phyloP scores from a whole-genome alignment of 1,140 invertebrate genomes.

The Lineus longissimus region DNA sequence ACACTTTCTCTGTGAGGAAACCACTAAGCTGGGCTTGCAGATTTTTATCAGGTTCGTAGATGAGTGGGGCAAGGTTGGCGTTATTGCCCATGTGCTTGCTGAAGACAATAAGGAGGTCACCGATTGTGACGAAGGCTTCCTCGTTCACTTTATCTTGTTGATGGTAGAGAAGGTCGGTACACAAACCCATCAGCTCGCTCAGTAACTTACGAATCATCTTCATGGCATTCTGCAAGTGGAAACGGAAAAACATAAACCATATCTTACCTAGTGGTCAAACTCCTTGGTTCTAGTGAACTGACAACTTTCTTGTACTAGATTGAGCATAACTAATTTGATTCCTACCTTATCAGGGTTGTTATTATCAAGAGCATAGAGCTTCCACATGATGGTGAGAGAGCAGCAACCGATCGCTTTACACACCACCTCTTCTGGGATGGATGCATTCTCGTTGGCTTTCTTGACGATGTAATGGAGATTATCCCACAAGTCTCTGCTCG shows the following conservation, averaged over 20 bases:
- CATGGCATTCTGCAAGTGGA: constrained; percentile 42
- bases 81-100: constrained; percentile 75
- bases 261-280: constrained; percentile 52
- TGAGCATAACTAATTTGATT: too few species aligned
- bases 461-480: constrained; percentile 77
- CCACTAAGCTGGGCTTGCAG: constrained; percentile 80
- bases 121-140: constrained; percentile 83
- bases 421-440: constrained; percentile 63
- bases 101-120: constrained; percentile 93
- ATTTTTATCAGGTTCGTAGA: constrained; percentile 75
- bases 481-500: constrained; percentile 83
- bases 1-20: constrained; percentile 92
- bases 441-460: constrained; percentile 59
- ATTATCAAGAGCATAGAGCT: constrained; percentile 76
- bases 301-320: too few species aligned
- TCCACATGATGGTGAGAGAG: constrained; percentile 86
- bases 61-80: constrained; percentile 61
- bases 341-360: constrained; percentile 52
- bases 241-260: constrained; percentile 21
- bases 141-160: constrained; percentile 43
- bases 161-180: constrained; percentile 57
- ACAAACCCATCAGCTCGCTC: constrained; percentile 68
- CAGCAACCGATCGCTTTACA: constrained; percentile 85
- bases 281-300: too few species aligned
- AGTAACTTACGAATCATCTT: constrained; percentile 63